phyloP scores from a whole-genome alignment of 2,888 invertebrate species.

The Yponomeuta evonymella region DNA sequence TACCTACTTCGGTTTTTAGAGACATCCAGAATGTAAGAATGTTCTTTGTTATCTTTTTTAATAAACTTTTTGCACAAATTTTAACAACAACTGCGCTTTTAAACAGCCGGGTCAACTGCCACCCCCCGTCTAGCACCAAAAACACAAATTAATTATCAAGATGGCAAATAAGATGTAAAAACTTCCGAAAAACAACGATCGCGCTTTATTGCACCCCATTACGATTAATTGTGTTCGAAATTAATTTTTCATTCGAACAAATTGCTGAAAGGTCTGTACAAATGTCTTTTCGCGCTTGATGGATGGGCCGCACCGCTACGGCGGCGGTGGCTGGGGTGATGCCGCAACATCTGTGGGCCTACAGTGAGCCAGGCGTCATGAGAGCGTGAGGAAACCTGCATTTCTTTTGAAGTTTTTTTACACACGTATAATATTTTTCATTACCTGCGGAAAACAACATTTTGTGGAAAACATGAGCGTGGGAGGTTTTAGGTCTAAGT shows the following conservation, averaged over 20 bases:
- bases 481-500: too few species aligned
- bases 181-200: constrained; percentile 68
- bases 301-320: constrained; percentile 30
- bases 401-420: too few species aligned
- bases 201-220: constrained; percentile 70
- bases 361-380: background rate
- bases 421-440: too few species aligned
- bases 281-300: constrained; percentile 63
- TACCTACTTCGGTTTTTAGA: too few species aligned
- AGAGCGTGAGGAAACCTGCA: too few species aligned
- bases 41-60: too few species aligned
- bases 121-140: constrained; percentile 9
- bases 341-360: background rate
- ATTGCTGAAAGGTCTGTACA: constrained; percentile 62
- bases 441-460: too few species aligned
- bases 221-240: constrained; percentile 73
- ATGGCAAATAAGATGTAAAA: constrained; percentile 66
- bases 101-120: background rate
- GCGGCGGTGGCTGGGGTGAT: background rate
- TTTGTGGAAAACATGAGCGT: too few species aligned
- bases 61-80: background rate
- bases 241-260: constrained; percentile 75
- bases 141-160: constrained; percentile 69
- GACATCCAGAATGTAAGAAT: too few species aligned
- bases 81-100: background rate